Conservation (phyloP, 2,888 invertebrate species). For the Hyposoter didymator region DNA sequence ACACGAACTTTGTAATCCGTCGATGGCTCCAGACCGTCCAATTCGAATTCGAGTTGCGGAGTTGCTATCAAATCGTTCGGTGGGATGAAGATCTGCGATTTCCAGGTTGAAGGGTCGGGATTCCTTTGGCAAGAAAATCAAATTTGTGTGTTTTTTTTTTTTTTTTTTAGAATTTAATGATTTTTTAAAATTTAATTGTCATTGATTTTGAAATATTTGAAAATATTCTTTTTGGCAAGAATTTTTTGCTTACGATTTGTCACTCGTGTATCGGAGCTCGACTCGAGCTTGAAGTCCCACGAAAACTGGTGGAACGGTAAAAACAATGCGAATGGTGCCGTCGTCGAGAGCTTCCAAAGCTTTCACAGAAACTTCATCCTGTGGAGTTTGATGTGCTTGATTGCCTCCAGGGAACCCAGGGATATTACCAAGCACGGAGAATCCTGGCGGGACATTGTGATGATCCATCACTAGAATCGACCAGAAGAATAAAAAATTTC, state of each 20-base stretch:
- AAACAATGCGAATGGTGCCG: slow-evolving; percentile 91
- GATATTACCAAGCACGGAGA: slow-evolving; percentile 72
- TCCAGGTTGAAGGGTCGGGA: slow-evolving; percentile 91
- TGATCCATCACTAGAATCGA: slow-evolving; percentile 76
- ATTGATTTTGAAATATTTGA: not conserved
- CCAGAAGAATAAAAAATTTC: not conserved
- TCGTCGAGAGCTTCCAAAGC: slow-evolving; percentile 91
- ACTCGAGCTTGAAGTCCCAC: slow-evolving; percentile 95
- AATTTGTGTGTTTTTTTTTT: too few species aligned
- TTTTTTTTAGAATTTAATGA: not conserved
- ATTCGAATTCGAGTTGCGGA: slow-evolving; percentile 93
- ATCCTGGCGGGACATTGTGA: slow-evolving; percentile 76
- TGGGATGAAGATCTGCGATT: slow-evolving; percentile 94
- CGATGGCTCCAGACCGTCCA: slow-evolving; percentile 91
- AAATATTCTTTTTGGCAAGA: not conserved
- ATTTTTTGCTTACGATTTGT: slow-evolving; percentile 86
- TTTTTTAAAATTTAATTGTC: not conserved
- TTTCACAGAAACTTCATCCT: slow-evolving; percentile 86
- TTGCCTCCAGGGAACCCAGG: slow-evolving; percentile 69
- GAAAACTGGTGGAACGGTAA: slow-evolving; percentile 92
- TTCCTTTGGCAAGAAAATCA: slow-evolving; percentile 77
- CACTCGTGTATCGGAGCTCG: slow-evolving; percentile 92
- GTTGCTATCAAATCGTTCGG: slow-evolving; percentile 94
- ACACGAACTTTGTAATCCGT: slow-evolving; percentile 94
- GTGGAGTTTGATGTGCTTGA: slow-evolving; percentile 70